Evolutionary conservation across 2,888 invertebrate species (phyloP).

Genomic region (Microctonus brassicae): DNA sequence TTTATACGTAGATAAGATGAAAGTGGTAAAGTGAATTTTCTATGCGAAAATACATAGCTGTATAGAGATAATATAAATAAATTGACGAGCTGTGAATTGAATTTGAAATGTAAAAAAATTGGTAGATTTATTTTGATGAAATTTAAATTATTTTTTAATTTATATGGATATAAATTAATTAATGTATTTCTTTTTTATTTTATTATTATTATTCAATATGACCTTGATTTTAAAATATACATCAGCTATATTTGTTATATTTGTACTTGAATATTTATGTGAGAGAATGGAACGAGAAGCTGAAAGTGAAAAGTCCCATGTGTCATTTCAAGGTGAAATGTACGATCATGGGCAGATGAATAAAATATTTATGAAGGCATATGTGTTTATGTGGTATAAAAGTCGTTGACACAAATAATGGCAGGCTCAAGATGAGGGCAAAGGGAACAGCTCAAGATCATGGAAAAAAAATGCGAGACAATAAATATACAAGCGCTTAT

Average conservation of each 20-base stretch:
- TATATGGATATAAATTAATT: too few relatives aligned
- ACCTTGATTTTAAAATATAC: too few relatives aligned
- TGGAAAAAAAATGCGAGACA: not conserved
- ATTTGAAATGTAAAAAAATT: not conserved
- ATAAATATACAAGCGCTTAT: too few relatives aligned
- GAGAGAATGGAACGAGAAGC: not conserved
- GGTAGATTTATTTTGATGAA: too few relatives aligned
- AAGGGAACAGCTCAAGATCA: not conserved
- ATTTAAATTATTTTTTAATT: too few relatives aligned
- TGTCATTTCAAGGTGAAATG: not conserved
- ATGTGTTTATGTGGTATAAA: not conserved
- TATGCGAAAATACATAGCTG: not conserved
- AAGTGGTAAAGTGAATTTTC: not conserved
- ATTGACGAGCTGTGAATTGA: not conserved
- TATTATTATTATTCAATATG: too few relatives aligned
- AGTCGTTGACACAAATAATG: not conserved
- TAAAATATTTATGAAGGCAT: not conserved
- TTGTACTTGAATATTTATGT: not conserved
- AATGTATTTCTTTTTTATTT: too few relatives aligned
- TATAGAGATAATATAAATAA: not conserved
- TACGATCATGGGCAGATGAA: not conserved
- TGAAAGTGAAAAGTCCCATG: not conserved
- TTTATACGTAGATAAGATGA: not conserved
- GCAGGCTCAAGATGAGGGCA: not conserved
- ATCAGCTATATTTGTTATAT: too few relatives aligned